These are phyloP conservation scores for Cyprinella venusta DNA, from an alignment of 2,797 vertebrate species.

Conservation along the genomic window DNA sequence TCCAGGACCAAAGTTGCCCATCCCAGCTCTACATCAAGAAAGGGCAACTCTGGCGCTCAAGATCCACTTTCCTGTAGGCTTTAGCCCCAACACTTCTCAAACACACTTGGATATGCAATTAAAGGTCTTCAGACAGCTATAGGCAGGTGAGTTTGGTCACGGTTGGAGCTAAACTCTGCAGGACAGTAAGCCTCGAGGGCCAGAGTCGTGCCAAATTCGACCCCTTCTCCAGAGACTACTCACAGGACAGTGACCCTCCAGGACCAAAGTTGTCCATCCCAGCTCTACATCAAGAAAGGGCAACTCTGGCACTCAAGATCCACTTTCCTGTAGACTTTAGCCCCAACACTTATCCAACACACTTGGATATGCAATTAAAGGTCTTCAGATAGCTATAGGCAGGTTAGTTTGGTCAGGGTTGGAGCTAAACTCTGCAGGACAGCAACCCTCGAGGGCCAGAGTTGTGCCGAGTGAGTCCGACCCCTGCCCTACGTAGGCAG, in stretches of 20 bases:
- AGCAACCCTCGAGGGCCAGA: neutral
- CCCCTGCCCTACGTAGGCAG: neutral
- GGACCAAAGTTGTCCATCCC: neutral
- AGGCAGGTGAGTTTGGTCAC: neutral
- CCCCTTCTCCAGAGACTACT: no score
- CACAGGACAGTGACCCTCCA: no score
- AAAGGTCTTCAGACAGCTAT: neutral
- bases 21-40: no score
- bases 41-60: neutral
- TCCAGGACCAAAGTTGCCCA: neutral
- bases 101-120: neutral
- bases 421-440: neutral
- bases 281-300: no score
- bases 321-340: neutral
- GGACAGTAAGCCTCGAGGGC: neutral
- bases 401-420: neutral
- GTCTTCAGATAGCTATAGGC: neutral
- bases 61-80: neutral
- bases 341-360: neutral
- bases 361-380: neutral
- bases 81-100: neutral
- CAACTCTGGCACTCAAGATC: neutral
- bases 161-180: neutral
- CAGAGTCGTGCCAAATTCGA: neutral
- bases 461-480: neutral